These are phyloP conservation scores for Meteorus sp. DNA, from an alignment of 1,140 invertebrate species.

Conservation along the genomic window DNA sequence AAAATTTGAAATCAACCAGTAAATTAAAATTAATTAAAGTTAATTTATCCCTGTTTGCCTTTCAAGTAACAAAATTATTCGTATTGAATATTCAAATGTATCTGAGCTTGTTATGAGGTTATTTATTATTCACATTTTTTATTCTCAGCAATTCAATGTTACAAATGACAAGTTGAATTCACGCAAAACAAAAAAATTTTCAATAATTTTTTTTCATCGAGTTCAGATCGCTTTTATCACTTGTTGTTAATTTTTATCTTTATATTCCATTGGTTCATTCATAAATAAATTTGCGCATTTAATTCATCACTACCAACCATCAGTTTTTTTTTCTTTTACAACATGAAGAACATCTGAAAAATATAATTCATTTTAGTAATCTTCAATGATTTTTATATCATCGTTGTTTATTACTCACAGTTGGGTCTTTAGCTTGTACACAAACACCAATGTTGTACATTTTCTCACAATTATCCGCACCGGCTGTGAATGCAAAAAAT, in stretches of 20 bases:
- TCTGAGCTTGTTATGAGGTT: too few relatives aligned
- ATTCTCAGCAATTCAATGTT: background rate
- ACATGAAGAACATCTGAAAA: conserved; percentile 47
- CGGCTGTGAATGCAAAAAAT: conserved; percentile 30
- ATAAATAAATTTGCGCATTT: conserved; percentile 11
- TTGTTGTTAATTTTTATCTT: too few relatives aligned
- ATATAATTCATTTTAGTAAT: background rate
- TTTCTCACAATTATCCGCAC: conserved; percentile 43
- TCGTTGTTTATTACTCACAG: conserved; percentile 36
- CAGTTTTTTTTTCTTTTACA: conserved; percentile 35
- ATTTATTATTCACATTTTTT: background rate
- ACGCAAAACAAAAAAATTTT: background rate
- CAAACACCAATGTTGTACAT: conserved; percentile 42
- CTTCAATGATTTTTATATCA: background rate
- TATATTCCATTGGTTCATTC: background rate
- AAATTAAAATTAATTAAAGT: too few relatives aligned
- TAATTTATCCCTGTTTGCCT: too few relatives aligned
- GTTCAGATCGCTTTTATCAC: too few relatives aligned
- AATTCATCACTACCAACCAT: conserved; percentile 14
- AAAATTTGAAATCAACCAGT: too few relatives aligned
- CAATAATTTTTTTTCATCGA: background rate
- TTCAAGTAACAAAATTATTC: too few relatives aligned
- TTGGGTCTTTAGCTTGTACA: conserved; percentile 35
- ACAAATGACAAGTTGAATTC: too few relatives aligned
- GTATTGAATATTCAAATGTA: too few relatives aligned